phyloP scores from a whole-genome alignment of 2,113 vertebrate species.

The Turnix velox region DNA sequence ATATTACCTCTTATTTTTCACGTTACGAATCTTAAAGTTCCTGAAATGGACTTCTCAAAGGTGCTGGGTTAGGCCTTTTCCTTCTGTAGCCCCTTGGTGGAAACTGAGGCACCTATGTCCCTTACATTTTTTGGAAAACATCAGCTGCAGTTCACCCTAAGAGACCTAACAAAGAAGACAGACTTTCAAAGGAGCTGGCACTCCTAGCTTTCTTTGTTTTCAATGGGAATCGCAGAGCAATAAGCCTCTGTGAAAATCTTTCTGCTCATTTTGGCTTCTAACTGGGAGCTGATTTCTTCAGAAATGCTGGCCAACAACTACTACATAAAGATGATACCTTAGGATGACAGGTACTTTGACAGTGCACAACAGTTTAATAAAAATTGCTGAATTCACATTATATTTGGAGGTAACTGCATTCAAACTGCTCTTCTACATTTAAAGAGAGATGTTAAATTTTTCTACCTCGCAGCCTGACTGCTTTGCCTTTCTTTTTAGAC shows the following conservation, averaged over 20 bases:
- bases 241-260: not conserved
- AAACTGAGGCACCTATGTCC: not conserved
- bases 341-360: not conserved
- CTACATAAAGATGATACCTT: not conserved
- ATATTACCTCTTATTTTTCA: not conserved
- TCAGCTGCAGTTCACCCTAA: not conserved
- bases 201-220: not conserved
- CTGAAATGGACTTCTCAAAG: not conserved
- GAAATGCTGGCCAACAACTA: not conserved
- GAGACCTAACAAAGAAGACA: not conserved
- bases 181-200: not conserved
- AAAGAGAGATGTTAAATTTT: not conserved
- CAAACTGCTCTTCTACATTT: not conserved
- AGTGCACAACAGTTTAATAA: not conserved
- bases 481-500: not conserved
- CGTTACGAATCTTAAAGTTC: not conserved
- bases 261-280: not conserved
- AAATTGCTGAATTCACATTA: not conserved
- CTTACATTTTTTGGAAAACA: not conserved
- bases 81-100: not conserved
- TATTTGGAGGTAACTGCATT: not conserved
- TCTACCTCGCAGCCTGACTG: not conserved
- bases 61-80: not conserved
- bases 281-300: not conserved
- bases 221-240: not conserved